Conservation (phyloP, 1,140 invertebrate species). For the Oryzaephilus surinamensis region DNA sequence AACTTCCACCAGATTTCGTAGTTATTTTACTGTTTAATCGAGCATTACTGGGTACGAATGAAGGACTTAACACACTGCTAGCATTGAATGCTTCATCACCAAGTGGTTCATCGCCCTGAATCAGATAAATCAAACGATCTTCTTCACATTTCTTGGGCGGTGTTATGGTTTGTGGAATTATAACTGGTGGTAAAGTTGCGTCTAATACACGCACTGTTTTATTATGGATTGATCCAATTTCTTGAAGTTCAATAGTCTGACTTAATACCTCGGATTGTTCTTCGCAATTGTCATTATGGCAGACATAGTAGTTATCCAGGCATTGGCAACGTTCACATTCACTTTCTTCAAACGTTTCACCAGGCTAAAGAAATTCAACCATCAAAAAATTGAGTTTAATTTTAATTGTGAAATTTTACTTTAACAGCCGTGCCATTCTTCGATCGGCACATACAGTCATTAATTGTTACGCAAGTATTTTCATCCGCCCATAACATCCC, state of each 20-base stretch:
- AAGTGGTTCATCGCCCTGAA: constrained; percentile 42
- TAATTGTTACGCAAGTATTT: constrained; percentile 52
- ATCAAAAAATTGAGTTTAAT: constrained; percentile 18
- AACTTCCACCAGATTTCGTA: constrained; percentile 41
- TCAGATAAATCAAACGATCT: constrained; percentile 37
- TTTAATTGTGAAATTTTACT: constrained; percentile 33
- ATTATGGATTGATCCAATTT: background rate
- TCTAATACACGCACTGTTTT: background rate
- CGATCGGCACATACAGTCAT: constrained; percentile 60
- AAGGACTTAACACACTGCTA: constrained; percentile 40
- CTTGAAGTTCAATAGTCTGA: too few species aligned
- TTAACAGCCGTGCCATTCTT: constrained; percentile 49
- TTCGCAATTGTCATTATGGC: too few species aligned
- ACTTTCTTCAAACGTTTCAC: constrained; percentile 43
- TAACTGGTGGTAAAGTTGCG: background rate
- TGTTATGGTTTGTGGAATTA: constrained; percentile 16
- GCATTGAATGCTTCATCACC: constrained; percentile 47
- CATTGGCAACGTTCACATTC: constrained; percentile 65
- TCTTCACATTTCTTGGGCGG: constrained; percentile 35
- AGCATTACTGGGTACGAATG: constrained; percentile 42
- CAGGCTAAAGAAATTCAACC: too few species aligned
- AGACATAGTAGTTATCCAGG: constrained; percentile 59
- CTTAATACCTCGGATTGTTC: too few species aligned
- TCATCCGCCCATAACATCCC: constrained; percentile 54
- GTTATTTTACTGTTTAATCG: constrained; percentile 36